phyloP scores from a whole-genome alignment of 2,113 vertebrate species.

The Rhipidura dahli region DNA sequence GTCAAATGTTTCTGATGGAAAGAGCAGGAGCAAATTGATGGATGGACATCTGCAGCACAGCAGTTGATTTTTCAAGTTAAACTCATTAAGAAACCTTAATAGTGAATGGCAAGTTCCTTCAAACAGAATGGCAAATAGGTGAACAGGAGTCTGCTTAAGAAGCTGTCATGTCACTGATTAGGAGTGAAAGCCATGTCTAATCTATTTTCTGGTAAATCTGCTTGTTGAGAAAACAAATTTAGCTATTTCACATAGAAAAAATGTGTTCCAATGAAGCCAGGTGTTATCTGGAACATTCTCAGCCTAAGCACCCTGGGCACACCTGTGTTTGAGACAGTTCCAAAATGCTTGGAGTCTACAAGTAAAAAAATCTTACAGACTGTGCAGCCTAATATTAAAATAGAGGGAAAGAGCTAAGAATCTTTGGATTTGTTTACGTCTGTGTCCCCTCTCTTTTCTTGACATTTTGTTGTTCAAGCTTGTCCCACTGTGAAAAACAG shows the following conservation, averaged over 20 bases:
- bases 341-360: not conserved
- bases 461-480: not conserved
- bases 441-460: not conserved
- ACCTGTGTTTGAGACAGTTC: not conserved
- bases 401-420: not conserved
- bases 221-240: constrained; percentile 33
- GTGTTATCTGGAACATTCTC: not conserved
- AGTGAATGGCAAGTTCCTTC: constrained; percentile 30
- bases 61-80: constrained; percentile 4
- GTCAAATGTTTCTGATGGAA: not conserved
- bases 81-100: constrained; percentile 39
- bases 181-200: constrained; percentile 51
- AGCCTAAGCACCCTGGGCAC: not conserved
- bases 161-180: not conserved
- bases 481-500: not conserved
- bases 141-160: constrained; percentile 12
- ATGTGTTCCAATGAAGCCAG: not conserved
- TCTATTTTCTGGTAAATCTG: constrained; percentile 34
- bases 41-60: not conserved
- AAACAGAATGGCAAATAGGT: not conserved
- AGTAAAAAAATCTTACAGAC: not conserved
- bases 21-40: not conserved
- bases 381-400: not conserved
- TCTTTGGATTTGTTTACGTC: not conserved
- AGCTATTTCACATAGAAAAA: not conserved